phyloP scores from a whole-genome alignment of 2,888 invertebrate genomes.

The Hirtodrosophila trivittata region DNA sequence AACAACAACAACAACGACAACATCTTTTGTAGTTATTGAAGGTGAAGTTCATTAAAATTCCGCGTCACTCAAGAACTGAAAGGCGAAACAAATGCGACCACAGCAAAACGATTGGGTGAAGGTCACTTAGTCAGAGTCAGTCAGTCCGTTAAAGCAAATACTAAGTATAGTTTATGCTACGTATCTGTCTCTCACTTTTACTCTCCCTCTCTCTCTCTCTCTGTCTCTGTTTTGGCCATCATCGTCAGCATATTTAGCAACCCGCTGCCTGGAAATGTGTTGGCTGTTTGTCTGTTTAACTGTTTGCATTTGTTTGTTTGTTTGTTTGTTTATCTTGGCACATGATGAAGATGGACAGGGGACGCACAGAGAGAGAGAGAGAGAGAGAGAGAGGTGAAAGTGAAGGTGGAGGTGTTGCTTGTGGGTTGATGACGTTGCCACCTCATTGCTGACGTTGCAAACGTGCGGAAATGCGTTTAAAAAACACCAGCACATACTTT shows the following conservation, averaged over 20 bases:
- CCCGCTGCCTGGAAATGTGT: slow-evolving; percentile 56
- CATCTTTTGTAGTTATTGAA: slow-evolving; percentile 29
- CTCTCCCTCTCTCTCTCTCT: neutral
- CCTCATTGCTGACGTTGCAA: slow-evolving; percentile 58
- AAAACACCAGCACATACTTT: slow-evolving; percentile 24
- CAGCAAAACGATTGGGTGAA: slow-evolving; percentile 64
- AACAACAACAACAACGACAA: slow-evolving; percentile 5
- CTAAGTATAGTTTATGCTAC: slow-evolving; percentile 34
- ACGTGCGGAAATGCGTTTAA: slow-evolving; percentile 67
- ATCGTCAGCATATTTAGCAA: slow-evolving; percentile 53
- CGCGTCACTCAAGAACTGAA: slow-evolving; percentile 58
- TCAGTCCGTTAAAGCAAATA: slow-evolving; percentile 5
- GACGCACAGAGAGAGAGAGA: no score
- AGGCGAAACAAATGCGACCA: slow-evolving; percentile 36
- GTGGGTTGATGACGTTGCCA: slow-evolving; percentile 53
- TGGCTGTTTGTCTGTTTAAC: slow-evolving; percentile 10
- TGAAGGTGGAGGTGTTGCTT: slow-evolving; percentile 30
- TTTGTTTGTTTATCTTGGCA: slow-evolving; percentile 62
- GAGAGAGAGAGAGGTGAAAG: no score
- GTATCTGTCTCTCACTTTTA: slow-evolving; percentile 7
- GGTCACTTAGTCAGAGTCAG: slow-evolving; percentile 46
- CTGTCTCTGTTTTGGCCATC: slow-evolving; percentile 21
- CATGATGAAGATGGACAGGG: slow-evolving; percentile 14
- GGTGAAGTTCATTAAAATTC: slow-evolving; percentile 79
- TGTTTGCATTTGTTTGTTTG: no score